A percentile compares a stretch with the other conserved stretches of the same genome.
Conservation (phyloP, 2,113 vertebrate species). For the Callipepla californica region DNA sequence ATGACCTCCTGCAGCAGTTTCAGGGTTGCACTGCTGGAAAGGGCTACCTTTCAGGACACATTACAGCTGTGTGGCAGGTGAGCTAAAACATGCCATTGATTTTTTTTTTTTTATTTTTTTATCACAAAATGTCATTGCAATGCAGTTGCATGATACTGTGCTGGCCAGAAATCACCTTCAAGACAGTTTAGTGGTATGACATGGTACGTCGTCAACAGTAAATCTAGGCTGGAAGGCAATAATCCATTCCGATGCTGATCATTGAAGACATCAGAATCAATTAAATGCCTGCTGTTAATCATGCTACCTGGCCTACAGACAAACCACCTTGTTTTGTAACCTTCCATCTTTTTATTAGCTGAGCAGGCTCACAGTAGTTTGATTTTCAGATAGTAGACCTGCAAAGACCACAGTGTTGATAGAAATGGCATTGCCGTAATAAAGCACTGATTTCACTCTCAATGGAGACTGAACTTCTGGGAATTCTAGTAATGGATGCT, state of each 20-base stretch:
- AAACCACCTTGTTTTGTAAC: conserved; percentile 35
- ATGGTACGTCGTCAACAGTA: conserved; percentile 18
- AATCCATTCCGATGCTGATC: not conserved
- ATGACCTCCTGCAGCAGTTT: not conserved
- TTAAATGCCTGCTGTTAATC: conserved; percentile 46
- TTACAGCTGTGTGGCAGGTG: not conserved
- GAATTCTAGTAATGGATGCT: not conserved
- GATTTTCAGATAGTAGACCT: not conserved
- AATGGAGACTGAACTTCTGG: not conserved
- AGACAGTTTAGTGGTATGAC: conserved; percentile 39
- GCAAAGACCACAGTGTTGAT: not conserved
- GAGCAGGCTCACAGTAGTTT: not conserved
- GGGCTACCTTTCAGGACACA: not conserved
- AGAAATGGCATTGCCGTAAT: not conserved
- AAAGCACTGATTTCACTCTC: not conserved
- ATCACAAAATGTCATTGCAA: conserved; percentile 27
- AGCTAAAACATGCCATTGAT: not conserved
- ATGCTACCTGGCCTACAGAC: conserved; percentile 21
- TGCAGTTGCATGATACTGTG: not conserved
- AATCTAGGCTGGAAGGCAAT: conserved; percentile 35
- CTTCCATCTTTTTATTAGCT: conserved; percentile 8
- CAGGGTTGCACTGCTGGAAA: not conserved
- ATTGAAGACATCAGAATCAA: conserved; percentile 34
- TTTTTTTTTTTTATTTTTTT: not conserved
- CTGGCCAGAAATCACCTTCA: conserved; percentile 56